Evolutionary conservation across 2,888 invertebrate species (phyloP).

Genomic region (Prosapia bicincta): DNA sequence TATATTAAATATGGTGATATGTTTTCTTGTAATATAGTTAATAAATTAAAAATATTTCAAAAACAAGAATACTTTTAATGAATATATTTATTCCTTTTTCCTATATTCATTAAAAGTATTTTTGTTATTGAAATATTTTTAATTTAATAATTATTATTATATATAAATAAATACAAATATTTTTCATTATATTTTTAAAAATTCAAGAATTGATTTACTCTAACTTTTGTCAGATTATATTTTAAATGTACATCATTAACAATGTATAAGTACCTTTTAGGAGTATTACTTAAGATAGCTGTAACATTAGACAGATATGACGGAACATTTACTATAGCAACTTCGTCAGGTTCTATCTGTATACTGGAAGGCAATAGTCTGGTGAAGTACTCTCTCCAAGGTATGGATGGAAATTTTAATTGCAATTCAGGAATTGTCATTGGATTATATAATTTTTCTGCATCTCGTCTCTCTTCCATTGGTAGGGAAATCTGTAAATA

Average conservation of each 20-base stretch:
- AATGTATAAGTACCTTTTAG: slow-evolving; percentile 51
- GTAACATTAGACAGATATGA: slow-evolving; percentile 72
- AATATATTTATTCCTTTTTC: too few species aligned
- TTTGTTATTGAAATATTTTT: too few species aligned
- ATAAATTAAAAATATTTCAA: too few species aligned
- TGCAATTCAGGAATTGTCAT: slow-evolving; percentile 79
- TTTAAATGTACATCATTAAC: neutral
- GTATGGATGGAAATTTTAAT: slow-evolving; percentile 67
- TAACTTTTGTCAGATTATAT: too few species aligned
- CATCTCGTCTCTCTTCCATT: slow-evolving; percentile 85
- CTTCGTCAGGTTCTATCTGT: slow-evolving; percentile 62
- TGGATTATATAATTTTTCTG: slow-evolving; percentile 87
- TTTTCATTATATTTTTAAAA: too few species aligned
- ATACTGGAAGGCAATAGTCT: slow-evolving; percentile 66
- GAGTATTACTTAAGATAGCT: slow-evolving; percentile 53
- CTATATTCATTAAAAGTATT: too few species aligned
- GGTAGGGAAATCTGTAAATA: slow-evolving; percentile 85
- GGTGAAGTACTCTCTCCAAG: slow-evolving; percentile 84
- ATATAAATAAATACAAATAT: too few species aligned
- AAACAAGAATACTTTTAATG: too few species aligned
- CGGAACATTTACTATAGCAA: slow-evolving; percentile 82
- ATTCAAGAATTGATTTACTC: too few species aligned
- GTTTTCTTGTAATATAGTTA: too few species aligned
- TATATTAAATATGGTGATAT: too few species aligned
- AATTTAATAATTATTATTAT: too few species aligned